Percentiles rank a stretch among this genome's conserved stretches.
Conservation (phyloP, 2,888 invertebrate species). For the Dusona sp. region DNA sequence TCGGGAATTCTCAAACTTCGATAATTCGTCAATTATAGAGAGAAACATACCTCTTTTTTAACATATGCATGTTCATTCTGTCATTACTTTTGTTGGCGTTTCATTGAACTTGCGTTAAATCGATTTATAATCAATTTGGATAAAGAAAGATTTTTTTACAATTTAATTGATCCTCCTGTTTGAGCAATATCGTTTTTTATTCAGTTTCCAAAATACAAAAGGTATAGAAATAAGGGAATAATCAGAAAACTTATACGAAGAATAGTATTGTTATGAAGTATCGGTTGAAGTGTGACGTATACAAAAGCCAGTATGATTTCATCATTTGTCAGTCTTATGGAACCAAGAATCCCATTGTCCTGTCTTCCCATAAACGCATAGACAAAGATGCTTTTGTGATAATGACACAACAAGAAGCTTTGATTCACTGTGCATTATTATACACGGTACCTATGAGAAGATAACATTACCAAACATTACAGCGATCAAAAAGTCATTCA, state of each 20-base stretch:
- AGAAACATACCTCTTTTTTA: not conserved
- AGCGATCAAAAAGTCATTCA: slow-evolving; percentile 56
- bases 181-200: not conserved
- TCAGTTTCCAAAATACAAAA: not conserved
- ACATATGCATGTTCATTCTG: not conserved
- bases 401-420: not conserved
- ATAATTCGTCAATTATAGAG: slow-evolving; percentile 30
- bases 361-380: not conserved
- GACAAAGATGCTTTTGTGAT: not conserved
- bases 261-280: not conserved
- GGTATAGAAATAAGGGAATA: not conserved
- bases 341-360: not conserved
- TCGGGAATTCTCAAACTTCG: not conserved
- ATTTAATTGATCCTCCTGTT: not conserved
- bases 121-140: not conserved
- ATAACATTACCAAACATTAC: slow-evolving; percentile 20
- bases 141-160: not conserved
- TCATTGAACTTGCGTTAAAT: not conserved
- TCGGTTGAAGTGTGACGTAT: not conserved
- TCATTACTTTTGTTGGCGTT: not conserved
- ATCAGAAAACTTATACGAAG: not conserved
- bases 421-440: slow-evolving; percentile 19
- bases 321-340: not conserved
- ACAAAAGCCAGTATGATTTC: not conserved
- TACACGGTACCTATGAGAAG: slow-evolving; percentile 13